phyloP scores from a whole-genome alignment of 2,113 vertebrate species.

The Rhinolophus ferrumequinum region DNA sequence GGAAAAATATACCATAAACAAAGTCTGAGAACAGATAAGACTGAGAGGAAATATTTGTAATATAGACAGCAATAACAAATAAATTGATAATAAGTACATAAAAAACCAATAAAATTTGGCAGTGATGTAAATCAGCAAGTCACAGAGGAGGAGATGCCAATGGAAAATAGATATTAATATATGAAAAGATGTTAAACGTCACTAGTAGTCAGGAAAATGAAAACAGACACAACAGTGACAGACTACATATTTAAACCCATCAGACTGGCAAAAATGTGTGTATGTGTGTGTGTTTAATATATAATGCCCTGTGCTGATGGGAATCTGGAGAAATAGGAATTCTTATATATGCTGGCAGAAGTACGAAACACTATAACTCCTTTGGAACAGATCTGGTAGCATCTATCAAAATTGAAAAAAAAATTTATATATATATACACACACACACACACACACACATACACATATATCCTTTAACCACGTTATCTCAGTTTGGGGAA shows the following conservation, averaged over 20 bases:
- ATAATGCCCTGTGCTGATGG: not conserved
- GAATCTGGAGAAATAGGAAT: not conserved
- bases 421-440: not conserved
- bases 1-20: not conserved
- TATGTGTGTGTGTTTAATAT: not conserved
- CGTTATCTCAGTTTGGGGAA: not conserved
- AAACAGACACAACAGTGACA: not conserved
- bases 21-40: not conserved
- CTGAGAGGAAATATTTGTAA: not conserved
- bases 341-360: not conserved
- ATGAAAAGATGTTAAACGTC: not conserved
- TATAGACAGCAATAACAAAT: not conserved
- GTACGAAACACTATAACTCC: not conserved
- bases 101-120: not conserved
- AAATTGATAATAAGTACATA: not conserved
- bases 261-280: not conserved
- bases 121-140: not conserved
- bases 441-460: too few relatives aligned
- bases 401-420: not conserved
- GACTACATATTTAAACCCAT: not conserved
- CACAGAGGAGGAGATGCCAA: not conserved
- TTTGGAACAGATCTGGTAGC: not conserved
- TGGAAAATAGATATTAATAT: not conserved
- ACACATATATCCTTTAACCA: not conserved
- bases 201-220: not conserved